Evolutionary conservation across 2,113 vertebrate species (phyloP).

Genomic region (Columbina picui): DNA sequence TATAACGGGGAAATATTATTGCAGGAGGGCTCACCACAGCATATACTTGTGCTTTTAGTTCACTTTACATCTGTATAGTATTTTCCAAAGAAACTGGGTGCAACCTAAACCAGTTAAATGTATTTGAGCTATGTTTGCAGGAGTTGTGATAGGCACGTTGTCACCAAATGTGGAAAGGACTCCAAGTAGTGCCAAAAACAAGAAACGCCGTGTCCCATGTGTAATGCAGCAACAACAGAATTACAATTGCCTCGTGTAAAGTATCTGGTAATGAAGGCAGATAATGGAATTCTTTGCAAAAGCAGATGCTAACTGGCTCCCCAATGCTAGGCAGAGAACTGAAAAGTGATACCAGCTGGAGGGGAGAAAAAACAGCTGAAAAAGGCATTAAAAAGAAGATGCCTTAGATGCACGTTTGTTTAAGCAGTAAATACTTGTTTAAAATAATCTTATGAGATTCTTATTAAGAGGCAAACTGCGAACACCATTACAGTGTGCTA

Average conservation of each 20-base stretch:
- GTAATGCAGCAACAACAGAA: conserved; percentile 35
- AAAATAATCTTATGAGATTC: conserved; percentile 35
- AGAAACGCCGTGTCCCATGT: neutral
- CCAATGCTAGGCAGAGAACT: conserved; percentile 14
- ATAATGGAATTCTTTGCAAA: conserved; percentile 65
- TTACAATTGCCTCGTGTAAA: conserved; percentile 59
- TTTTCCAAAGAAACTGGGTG: neutral
- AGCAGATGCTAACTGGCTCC: conserved; percentile 62
- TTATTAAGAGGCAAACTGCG: conserved; percentile 45
- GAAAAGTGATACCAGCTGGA: conserved; percentile 39
- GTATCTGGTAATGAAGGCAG: conserved; percentile 60
- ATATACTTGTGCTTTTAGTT: neutral
- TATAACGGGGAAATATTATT: neutral
- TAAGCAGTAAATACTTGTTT: conserved; percentile 60
- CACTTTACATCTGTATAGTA: accelerated
- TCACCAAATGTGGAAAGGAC: neutral
- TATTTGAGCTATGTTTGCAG: neutral
- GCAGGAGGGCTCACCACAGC: neutral
- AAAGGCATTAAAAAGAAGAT: conserved; percentile 12
- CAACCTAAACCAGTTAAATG: neutral
- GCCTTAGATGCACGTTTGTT: conserved; percentile 17
- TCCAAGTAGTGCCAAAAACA: neutral
- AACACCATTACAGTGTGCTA: neutral
- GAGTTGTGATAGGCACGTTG: neutral
- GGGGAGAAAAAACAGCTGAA: conserved; percentile 17